Evolutionary conservation across 1,140 invertebrate genomes (phyloP), one percentile per base, ranked within the genome.

Genomic region (Tribolium castaneum): DNA sequence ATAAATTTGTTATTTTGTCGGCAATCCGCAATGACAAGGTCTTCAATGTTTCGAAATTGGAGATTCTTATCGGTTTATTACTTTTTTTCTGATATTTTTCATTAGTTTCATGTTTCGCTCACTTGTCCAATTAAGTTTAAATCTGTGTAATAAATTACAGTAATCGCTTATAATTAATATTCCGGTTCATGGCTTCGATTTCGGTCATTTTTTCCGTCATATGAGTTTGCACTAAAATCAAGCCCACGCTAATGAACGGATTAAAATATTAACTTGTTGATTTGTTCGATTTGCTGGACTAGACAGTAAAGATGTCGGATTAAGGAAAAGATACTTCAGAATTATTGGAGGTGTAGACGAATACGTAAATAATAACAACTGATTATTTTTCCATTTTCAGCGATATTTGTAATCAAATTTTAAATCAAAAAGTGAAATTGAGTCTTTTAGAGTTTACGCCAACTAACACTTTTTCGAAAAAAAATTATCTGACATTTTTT

Each of bases 61-160:
- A 52, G 51, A 52, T 52, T 52, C 13, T 52, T 52, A 52, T 52
- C 51, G n/a, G 39, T 45, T 45, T 45, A 45, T 45, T 45, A 45
- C 2, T 45, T 45, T 45, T 45, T 45, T 45, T 30, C 25, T 45
- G n/a, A n/a, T 45, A n/a, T 45, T 45, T 45, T 45, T 45, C 39
- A 45, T 45, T 45, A 45, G 39, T 45, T n/a, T 45, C 39, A n/a
- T 45, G 39, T 45, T 45, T 45, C 39, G n/a, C 9, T 10, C n/a
- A 45, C 39, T 45, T 45, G 39, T 45, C 39, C 39, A 45, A 45
- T 45, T 45, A 45, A 45, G 39, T 45, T 45, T 45, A 45, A 45
- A 45, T 45, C 7, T 45, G 2, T 9, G 39, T 45, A 45, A 45
- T 45, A 45, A 45, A 45, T 52, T 52, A 52, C 13, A 12, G 7